These are phyloP conservation scores for Sitophilus oryzae DNA, from an alignment of 1,140 invertebrate genomes.

Conservation along the genomic window DNA sequence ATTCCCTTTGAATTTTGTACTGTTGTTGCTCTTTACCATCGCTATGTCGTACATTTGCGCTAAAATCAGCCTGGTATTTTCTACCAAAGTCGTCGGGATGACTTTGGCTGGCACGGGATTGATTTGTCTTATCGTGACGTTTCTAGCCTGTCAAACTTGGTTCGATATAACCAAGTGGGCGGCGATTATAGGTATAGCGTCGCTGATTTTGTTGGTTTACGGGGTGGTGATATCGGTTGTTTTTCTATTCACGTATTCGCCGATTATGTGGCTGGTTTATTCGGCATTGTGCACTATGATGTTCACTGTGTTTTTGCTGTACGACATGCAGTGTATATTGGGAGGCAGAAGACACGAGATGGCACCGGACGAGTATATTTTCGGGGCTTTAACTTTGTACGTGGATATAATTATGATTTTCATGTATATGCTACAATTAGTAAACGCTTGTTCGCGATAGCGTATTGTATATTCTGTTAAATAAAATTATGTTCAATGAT, in stretches of 20 bases:
- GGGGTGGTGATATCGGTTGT: slow-evolving; percentile 26
- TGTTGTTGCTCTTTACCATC: slow-evolving; percentile 28
- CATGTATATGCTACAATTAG: slow-evolving; percentile 19
- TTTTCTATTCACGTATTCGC: slow-evolving; percentile 8
- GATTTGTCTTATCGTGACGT: slow-evolving; percentile 22
- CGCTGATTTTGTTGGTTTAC: slow-evolving; percentile 24
- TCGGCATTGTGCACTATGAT: slow-evolving; percentile 13
- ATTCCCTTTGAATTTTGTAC: slow-evolving; percentile 31
- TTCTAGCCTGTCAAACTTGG: slow-evolving; percentile 30
- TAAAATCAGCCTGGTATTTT: not conserved
- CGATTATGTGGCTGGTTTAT: slow-evolving; percentile 20
- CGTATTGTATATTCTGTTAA: no score
- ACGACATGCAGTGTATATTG: slow-evolving; percentile 35
- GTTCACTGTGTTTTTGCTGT: slow-evolving; percentile 28
- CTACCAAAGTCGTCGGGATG: slow-evolving; percentile 14
- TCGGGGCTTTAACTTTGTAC: slow-evolving; percentile 31
- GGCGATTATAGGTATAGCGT: slow-evolving; percentile 22
- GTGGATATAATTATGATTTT: slow-evolving; percentile 37
- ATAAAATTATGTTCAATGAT: no score
- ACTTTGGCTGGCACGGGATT: slow-evolving; percentile 22
- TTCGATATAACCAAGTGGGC: slow-evolving; percentile 33
- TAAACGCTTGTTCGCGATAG: not conserved
- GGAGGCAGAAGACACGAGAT: slow-evolving; percentile 31
- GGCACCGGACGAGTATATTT: slow-evolving; percentile 37
- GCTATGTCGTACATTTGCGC: slow-evolving; percentile 25